Evolutionary conservation across 1,140 invertebrate genomes (phyloP).

Genomic region (Myzus persicae): DNA sequence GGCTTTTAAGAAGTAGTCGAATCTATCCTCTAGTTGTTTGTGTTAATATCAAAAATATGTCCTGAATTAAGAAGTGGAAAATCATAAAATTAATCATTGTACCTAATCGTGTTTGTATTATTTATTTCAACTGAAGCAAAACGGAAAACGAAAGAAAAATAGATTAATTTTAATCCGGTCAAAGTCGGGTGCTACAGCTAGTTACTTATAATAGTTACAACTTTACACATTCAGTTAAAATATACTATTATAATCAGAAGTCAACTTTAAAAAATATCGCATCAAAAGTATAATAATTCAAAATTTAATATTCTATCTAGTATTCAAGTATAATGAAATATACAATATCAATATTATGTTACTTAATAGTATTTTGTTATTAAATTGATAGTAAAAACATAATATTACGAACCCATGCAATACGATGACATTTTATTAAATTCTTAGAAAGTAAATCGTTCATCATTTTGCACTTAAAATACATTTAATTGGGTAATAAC

Average conservation of each 20-base stretch:
- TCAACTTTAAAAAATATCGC: no score
- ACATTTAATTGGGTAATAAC: background rate
- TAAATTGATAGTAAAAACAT: background rate
- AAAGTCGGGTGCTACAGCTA: background rate
- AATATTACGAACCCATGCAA: background rate
- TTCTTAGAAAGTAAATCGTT: slow-evolving; percentile 29
- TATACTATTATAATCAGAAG: background rate
- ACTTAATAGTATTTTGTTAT: background rate
- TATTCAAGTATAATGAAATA: background rate
- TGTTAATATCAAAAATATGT: background rate
- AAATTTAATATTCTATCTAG: background rate
- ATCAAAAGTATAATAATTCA: background rate
- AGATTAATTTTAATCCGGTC: background rate
- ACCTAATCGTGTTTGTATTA: background rate
- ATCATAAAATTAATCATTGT: background rate
- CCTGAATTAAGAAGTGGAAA: background rate
- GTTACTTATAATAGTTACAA: background rate
- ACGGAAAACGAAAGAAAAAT: background rate
- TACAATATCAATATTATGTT: background rate
- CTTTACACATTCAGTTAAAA: background rate
- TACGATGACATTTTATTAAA: background rate
- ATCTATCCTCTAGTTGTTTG: background rate
- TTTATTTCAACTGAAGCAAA: background rate
- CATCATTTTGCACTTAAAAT: background rate
- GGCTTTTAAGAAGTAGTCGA: background rate